A percentile compares a stretch with the other conserved stretches of the same genome.
These are phyloP conservation scores for Carapus acus DNA, from an alignment of 2,797 vertebrate genomes.

Conservation along the genomic window DNA sequence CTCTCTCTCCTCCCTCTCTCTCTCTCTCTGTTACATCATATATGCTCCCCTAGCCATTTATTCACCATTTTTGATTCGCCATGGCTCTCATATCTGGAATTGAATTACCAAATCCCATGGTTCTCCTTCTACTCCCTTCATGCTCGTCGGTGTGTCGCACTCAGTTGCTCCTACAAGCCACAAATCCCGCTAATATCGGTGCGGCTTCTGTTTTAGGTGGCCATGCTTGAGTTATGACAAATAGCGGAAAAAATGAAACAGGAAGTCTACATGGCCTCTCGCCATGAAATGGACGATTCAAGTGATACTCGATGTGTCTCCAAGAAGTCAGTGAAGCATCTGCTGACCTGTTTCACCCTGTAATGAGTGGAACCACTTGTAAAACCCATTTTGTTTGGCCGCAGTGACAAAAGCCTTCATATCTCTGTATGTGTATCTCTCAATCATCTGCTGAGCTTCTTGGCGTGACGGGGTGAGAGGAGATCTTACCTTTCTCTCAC, in stretches of 20 bases:
- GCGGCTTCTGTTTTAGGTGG: slow-evolving; percentile 7
- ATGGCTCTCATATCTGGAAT: slow-evolving; percentile 14
- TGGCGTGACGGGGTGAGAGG: too few relatives aligned
- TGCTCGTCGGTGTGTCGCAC: slow-evolving; percentile 25
- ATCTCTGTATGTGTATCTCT: too few relatives aligned
- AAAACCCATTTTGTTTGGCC: too few relatives aligned
- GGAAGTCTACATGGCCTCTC: not conserved
- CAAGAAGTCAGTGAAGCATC: too few relatives aligned
- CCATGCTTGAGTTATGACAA: slow-evolving; percentile 6
- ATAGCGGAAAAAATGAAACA: not conserved
- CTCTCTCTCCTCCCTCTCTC: not conserved
- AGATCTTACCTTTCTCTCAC: too few relatives aligned
- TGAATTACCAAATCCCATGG: slow-evolving; percentile 28
- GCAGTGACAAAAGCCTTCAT: too few relatives aligned
- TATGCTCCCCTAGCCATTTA: slow-evolving; percentile 21
- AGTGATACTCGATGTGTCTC: not conserved
- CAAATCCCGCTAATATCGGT: slow-evolving; percentile 11
- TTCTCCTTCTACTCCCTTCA: slow-evolving; percentile 31
- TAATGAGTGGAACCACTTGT: too few relatives aligned
- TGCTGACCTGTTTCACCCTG: too few relatives aligned
- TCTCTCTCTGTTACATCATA: not conserved
- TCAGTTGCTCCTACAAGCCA: slow-evolving; percentile 21
- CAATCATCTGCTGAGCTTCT: too few relatives aligned
- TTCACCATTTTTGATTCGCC: slow-evolving; percentile 25
- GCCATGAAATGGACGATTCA: not conserved